These are phyloP conservation scores for Lysandra coridon DNA, from an alignment of 2,888 invertebrate genomes.

Conservation along the genomic window DNA sequence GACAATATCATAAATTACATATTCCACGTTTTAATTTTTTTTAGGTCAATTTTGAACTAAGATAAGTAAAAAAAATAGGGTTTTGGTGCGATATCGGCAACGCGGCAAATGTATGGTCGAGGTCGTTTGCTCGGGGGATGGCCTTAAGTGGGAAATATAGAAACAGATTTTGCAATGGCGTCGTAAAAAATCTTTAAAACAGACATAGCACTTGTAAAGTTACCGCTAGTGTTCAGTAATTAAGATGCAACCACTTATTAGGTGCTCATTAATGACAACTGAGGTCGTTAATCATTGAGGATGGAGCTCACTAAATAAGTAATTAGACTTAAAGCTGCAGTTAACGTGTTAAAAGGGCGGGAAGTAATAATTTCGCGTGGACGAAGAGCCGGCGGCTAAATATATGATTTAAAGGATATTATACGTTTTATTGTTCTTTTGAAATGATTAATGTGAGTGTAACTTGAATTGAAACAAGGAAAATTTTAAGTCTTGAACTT, in stretches of 20 bases:
- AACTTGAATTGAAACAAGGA: background rate
- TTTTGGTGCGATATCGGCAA: too few relatives aligned
- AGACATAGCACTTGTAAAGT: background rate
- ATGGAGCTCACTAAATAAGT: conserved; percentile 9
- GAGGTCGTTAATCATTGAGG: background rate
- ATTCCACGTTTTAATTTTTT: too few relatives aligned
- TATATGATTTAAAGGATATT: conserved; percentile 36
- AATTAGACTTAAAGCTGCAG: conserved; percentile 9
- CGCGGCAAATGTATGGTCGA: too few relatives aligned
- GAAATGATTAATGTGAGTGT: conserved; percentile 26
- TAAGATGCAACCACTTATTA: background rate
- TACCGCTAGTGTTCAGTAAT: conserved; percentile 1
- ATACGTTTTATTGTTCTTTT: conserved; percentile 40
- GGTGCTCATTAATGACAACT: background rate
- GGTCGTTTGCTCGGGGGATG: too few relatives aligned
- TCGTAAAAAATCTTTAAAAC: background rate
- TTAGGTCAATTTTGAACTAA: too few relatives aligned
- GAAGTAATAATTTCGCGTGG: conserved; percentile 34
- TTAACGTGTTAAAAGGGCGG: conserved; percentile 28
- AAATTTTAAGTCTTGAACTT: background rate
- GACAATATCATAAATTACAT: too few relatives aligned
- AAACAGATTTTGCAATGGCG: background rate
- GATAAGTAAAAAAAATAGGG: too few relatives aligned
- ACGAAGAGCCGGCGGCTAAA: conserved; percentile 35
- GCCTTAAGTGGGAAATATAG: background rate